Evolutionary conservation across 2,888 invertebrate species (phyloP), one percentile per base, ranked within the genome.

Genomic region (Epinotia bilunana): DNA sequence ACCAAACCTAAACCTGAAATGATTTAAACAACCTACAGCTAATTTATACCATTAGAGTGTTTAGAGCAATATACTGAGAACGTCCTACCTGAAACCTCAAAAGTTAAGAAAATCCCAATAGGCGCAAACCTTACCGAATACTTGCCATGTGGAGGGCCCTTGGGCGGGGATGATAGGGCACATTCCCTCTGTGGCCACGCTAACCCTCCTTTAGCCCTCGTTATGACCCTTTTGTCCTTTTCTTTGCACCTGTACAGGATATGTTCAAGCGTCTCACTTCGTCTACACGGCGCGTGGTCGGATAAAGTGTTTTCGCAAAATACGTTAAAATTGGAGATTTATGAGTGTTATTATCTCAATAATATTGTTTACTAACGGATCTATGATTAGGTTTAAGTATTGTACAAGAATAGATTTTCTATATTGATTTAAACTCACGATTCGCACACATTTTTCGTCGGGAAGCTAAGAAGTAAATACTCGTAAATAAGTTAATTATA

Each of bases 191-290:
- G 87, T 83, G 84, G 83, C 79, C 84, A 81, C 82, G 82, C 74
- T 76, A 78, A 81, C 82, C 85, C 84, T 87, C 83, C 85, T 83
- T 83, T 83, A 76, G 83, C 82, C 84, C 85, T 89, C 88, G 87
- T 87, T 87, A 88, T 86, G 84, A 86, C 78, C 78, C 88, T 87
- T 89, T 89, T 89, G 88, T 89, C 83, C 86, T 86, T 83, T 84
- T 86, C 86, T 87, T 88, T 86, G 83, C 87, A 88, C 88, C 88
- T 89, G 87, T 85, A 84, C 85, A 80, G 80, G 81, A 77, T 70
- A 74, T 62, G 53, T 49, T 55, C 53, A 60, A 58, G 64, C 70
- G 23, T 70, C 58, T 63, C 46, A 23, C 61, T 46, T 63, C 62
- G 39, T 16, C 28, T 49, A 16, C 20, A 16, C 20, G 63, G 16